Evolutionary conservation across 2,797 vertebrate species (phyloP), one percentile per base, ranked within the genome.

Genomic region (Gambusia yucatana): DNA sequence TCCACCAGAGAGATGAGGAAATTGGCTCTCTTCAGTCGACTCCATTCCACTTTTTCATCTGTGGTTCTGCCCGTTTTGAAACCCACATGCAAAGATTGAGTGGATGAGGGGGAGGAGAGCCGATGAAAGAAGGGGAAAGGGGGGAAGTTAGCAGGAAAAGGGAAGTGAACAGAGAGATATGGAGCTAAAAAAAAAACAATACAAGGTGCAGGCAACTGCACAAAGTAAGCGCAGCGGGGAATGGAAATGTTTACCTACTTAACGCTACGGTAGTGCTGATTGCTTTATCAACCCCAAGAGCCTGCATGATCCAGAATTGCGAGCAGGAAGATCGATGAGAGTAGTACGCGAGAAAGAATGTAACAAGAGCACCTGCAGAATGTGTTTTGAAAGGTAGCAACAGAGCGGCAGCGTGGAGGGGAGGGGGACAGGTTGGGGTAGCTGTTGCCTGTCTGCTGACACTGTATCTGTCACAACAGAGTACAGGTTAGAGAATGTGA

Each of bases 1-100:
- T 94, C 92, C 93, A 91, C 89, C 85, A 86, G 90, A 92, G 90
- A 92, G 89, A 93, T 84, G 70, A 79, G 87, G 92, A 93, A 93
- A 92, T 91, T 93, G 94, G 92, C 91, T 93, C 86, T 86, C 89
- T 88, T 91, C 84, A 84, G 81, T 82, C 44, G 82, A 88, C 90
- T 90, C 87, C 82, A 77, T 90, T 90, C 89, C 90, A 88, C 90
- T 88, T 93, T 52, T 91, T 94, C 92, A 90, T 92, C 88, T 92
- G 88, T 79, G 86, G 89, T 91, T 82, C 81, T 90, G 91, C 92
- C 92, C 92, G 89, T 87, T 93, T 90, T 89, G 91, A 93, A 92
- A 92, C 86, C 90, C 80, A 92, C 92, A 91, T 91, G 91, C 92
- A 93, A 91, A 89, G 90, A 71, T 17, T 86, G 73, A 82, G 69